These are phyloP conservation scores for Aphodius sticticus DNA, from an alignment of 2,888 invertebrate genomes.

Conservation along the genomic window DNA sequence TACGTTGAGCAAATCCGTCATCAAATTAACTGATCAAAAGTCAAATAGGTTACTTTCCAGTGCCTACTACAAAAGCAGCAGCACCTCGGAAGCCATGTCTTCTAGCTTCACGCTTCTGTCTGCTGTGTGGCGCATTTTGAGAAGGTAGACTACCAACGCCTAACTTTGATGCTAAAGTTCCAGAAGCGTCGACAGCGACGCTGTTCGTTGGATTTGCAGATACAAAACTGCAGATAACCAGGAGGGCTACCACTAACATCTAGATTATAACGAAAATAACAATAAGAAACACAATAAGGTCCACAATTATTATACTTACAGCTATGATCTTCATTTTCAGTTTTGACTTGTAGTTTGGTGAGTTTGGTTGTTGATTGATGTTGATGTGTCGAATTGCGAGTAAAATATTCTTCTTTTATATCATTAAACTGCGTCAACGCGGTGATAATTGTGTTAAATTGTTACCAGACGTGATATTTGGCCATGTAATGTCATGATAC, in stretches of 20 bases:
- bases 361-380: neutral
- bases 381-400: neutral
- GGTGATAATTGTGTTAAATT: neutral
- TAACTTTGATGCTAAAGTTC: neutral
- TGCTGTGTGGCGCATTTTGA: neutral
- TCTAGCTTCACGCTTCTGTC: neutral
- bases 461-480: neutral
- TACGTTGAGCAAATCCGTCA: neutral
- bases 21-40: neutral
- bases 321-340: neutral
- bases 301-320: neutral
- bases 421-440: neutral
- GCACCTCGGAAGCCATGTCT: neutral
- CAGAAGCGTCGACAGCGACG: neutral
- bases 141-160: neutral
- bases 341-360: neutral
- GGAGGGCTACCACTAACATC: neutral
- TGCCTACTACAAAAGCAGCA: neutral
- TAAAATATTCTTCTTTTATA: neutral
- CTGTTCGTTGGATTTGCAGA: neutral
- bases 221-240: neutral
- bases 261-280: neutral
- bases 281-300: neutral
- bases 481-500: neutral
- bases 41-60: neutral